These are phyloP conservation scores for Ambastaia sidthimunki DNA, from an alignment of 2,797 vertebrate species.

Conservation along the genomic window DNA sequence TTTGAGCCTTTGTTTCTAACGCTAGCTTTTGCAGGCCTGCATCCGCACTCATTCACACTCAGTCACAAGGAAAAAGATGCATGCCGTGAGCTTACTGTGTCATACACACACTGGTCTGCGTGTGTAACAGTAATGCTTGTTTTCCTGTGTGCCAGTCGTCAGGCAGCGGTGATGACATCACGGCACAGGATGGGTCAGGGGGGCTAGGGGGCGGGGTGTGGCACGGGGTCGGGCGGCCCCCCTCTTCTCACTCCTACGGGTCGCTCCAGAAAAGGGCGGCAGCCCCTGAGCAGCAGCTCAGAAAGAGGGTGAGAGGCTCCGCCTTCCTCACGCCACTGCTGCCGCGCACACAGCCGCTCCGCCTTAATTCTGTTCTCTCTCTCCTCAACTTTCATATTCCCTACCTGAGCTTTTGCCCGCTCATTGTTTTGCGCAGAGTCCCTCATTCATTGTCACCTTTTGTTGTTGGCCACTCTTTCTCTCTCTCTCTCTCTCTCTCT, in stretches of 20 bases:
- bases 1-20: constrained; percentile 24
- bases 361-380: too few relatives aligned
- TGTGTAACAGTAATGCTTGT: constrained; percentile 55
- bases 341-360: constrained; percentile 54
- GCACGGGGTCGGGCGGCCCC: constrained; percentile 65
- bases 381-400: neutral
- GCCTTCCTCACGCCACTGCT: constrained; percentile 64
- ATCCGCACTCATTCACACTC: constrained; percentile 22
- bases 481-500: too few relatives aligned
- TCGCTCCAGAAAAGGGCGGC: constrained; percentile 63
- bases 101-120: constrained; percentile 18
- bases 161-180: constrained; percentile 76
- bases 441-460: neutral
- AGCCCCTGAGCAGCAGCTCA: constrained; percentile 73
- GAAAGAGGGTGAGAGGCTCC: constrained; percentile 82
- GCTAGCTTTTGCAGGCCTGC: constrained; percentile 16
- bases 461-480: constrained; percentile 6
- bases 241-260: constrained; percentile 74
- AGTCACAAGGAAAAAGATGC: constrained; percentile 27
- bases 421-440: neutral
- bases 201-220: constrained; percentile 73
- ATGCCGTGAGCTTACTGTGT: constrained; percentile 20
- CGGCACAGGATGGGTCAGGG: constrained; percentile 68
- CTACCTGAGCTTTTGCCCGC: neutral
- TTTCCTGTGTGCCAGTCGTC: constrained; percentile 74